Evolutionary conservation across 2,888 invertebrate species (phyloP), one percentile per base, ranked within the genome.

Genomic region (Flabesymbios commensalis): DNA sequence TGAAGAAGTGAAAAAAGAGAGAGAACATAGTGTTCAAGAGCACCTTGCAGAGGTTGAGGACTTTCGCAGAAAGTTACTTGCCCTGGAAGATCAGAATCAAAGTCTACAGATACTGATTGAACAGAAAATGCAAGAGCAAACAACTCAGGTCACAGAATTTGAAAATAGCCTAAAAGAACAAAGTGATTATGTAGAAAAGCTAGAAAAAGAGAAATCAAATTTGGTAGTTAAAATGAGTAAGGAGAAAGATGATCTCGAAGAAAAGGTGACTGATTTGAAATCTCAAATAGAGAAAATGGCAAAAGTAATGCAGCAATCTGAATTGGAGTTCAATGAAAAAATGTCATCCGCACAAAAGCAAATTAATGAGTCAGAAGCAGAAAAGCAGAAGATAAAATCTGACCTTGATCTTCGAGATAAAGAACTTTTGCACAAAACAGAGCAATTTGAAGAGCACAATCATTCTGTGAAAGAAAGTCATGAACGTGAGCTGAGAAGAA

Each of bases 171-270:
- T 56, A 2, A 28, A 31, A 26, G 55, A 55, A 10, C 47, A 57
- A 7, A 14, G 17, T 10, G 49, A 36, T 17, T n/a, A 3, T 4
- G 51, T 22, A 24, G 45, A 33, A 14, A 74, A 74, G 41, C 64
- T 76, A 3, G 64, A 67, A 28, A 72, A 72, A 51, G 74, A 75
- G 48, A 62, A 74, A 17, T 72, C 75, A 57, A 78, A 79, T 49
- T 59, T 75, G 56, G 64, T 69, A 53, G 57, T 61, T 2, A 52
- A 68, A 51, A 52, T 68, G 22, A 57, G 65, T 32, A 42, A 45
- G 36, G 41, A 59, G 22, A 60, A 55, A 36, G 47, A 47, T 10
- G 45, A 61, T n/a, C 39, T 69, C 32, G 67, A 65, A 14, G 52
- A 63, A 22, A 29, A 57, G 22, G 33, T 61, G 10, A 52, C 62